Evolutionary conservation across 2,888 invertebrate genomes (phyloP).

Genomic region (Bunonema sp.): DNA sequence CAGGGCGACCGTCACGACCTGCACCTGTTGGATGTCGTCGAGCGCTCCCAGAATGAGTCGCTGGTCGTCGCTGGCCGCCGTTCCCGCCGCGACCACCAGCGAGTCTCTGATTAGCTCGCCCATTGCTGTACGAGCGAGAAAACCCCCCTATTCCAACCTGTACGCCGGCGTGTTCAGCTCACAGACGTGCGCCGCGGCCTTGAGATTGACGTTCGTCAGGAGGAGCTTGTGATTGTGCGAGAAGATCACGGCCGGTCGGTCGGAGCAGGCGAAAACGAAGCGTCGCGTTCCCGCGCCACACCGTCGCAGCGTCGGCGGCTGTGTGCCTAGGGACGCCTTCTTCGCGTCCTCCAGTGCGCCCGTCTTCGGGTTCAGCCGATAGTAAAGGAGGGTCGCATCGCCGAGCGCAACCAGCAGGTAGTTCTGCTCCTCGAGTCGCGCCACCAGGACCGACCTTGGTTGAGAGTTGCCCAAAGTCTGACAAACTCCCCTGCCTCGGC

Average conservation of each 20-base stretch:
- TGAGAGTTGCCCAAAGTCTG: too few relatives aligned
- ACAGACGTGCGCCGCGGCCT: conserved; percentile 78
- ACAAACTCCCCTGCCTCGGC: too few relatives aligned
- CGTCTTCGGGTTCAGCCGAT: conserved; percentile 48
- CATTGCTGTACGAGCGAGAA: not conserved
- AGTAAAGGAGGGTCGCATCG: conserved; percentile 93
- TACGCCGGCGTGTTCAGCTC: conserved; percentile 85
- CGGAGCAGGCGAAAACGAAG: conserved; percentile 97
- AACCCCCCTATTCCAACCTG: conserved; percentile 48
- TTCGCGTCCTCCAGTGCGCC: conserved; percentile 65
- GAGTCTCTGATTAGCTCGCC: conserved; percentile 31
- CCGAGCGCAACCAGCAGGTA: conserved; percentile 63
- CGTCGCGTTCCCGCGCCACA: conserved; percentile 58
- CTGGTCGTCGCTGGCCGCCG: too few relatives aligned
- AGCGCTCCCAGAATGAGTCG: conserved; percentile 61
- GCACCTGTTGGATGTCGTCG: conserved; percentile 39
- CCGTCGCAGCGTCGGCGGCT: conserved; percentile 77
- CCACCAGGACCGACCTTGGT: conserved; percentile 84
- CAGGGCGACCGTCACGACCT: conserved; percentile 64
- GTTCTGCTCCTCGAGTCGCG: conserved; percentile 73
- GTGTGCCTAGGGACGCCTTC: conserved; percentile 87
- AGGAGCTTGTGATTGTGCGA: conserved; percentile 60
- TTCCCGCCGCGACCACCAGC: conserved; percentile 73
- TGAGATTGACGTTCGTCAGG: conserved; percentile 50
- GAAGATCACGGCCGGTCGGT: conserved; percentile 82